Base-by-base conservation (phyloP, 35 echinoderm and acorn worm species). In the Heliocidaris erythrogramma region DNA sequence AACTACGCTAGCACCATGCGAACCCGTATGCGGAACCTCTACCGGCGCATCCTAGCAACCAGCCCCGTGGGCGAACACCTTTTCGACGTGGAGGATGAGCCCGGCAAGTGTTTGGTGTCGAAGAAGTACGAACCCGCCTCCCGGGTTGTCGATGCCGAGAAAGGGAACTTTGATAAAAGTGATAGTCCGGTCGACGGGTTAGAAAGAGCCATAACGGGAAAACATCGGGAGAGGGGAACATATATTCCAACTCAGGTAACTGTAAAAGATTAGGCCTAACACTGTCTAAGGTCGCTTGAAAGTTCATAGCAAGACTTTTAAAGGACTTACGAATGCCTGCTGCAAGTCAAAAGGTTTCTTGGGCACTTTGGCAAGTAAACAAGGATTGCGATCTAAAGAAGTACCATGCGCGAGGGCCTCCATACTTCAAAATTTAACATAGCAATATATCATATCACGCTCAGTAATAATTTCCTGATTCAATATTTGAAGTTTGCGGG, bases 1-100 rank as follows among this genome's bases (percentile, higher is more conserved):
- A 60, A 78, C 18, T 85, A 93, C 71, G 61, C 49, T 11, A 31
- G 59, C 48, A 85, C 92, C 69, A 59, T 87, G n/a, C 47, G 94
- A 9, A 95, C 48, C 48, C 94, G 96, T 49, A 97, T 97, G 94
- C 48, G 92, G 21, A 97, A 97, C 47, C 49, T 97, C 13, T 97
- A 97, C 35, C 90, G 71, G 27, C 90, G 96, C 17, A 97, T 97
- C 32, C 85, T 97, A 30, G 84, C 92, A 13, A 49, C 94, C 48
- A 87, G 85, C 65, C 85, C 92, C 10, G 50, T 50, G 21, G 91
- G 71, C 27, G 94, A 97, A 31, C 95, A 94, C 92, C 30, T 95
- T 4, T 97, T 97, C 86, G 90, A 93, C 65, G 86, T 97, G 30
- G 96, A 97, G 59, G 88, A 95, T 60, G 84, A 94, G 49, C 49